Evolutionary conservation across 2,888 invertebrate genomes (phyloP), one percentile per base, ranked within the genome.

Genomic region (Automeris io): DNA sequence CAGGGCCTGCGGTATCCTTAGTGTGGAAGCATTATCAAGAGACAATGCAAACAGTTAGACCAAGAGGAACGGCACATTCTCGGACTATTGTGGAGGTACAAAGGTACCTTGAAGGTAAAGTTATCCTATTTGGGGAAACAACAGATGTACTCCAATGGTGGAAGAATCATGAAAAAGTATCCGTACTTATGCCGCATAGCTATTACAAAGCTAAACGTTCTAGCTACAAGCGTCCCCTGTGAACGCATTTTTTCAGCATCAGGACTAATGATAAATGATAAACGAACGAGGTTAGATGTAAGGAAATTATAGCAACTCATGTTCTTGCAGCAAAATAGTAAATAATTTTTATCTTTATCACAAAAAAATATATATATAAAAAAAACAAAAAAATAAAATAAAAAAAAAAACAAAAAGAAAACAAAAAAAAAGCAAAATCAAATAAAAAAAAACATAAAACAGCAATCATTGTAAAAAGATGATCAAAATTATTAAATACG

Each of bases 31-130:
- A 41, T 19, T 43, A 13, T 32, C 8, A 32, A 1, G n/a, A 21
- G 5, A 40, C 33, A 23, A 45, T 44, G 41, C n/a, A 16, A 13
- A 22, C 8, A n/a, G 32, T 37, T 6, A 36, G 35, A 16, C 40
- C 40, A 3, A 18, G 40, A 5, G 41, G 39, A 3, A 40, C 44
- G 7, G 11, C 34, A 8, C 25, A 37, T 9, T 43, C 43, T 1
- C 24, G 40, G 7, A 41, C 47, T 2, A 42, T 42, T 7, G 29
- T 39, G 6, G 40, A 42, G 24, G 43, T 42, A 1, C 43, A 47
- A 16, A 29, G 40, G 6, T 45, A 45, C 23, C 11, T 33, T 8
- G 39, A 45, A 8, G 41, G 41, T 26, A 35, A 35, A 19, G 33
- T 43, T 6, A 13, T 40, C 12, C n/a, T n/a, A n/a, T n/a, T n/a